Percentiles rank a stretch among this genome's conserved stretches.
Evolutionary conservation across 2,888 invertebrate species (phyloP).

Genomic region (Fragum whitleyi): DNA sequence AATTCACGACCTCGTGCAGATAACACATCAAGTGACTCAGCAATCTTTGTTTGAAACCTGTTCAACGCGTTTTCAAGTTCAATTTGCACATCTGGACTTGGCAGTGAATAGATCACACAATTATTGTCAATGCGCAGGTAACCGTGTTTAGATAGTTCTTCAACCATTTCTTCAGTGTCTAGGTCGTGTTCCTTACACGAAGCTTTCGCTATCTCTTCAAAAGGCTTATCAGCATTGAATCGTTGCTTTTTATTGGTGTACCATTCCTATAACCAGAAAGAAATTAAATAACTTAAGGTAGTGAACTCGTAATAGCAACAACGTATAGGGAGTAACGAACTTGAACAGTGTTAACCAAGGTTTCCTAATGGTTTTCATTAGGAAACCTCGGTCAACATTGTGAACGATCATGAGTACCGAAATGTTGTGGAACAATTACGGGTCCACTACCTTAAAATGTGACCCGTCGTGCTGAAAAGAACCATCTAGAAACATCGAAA

Average conservation of each 20-base stretch:
- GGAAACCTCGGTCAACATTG: no score
- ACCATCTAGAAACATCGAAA: no score
- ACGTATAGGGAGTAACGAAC: no score
- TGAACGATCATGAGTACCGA: no score
- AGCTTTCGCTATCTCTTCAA: neutral
- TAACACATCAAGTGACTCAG: neutral
- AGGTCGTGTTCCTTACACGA: conserved; percentile 23
- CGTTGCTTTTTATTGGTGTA: conserved; percentile 5
- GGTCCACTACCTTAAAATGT: no score
- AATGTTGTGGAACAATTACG: no score
- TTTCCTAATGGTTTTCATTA: no score
- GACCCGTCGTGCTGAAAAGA: no score
- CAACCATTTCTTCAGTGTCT: neutral
- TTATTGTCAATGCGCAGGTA: neutral
- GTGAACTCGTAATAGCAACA: no score
- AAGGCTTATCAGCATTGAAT: conserved; percentile 7
- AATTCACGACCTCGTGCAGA: conserved; percentile 16
- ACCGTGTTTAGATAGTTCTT: conserved; percentile 2
- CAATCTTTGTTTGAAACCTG: conserved; percentile 19
- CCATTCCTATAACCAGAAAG: conserved; percentile 33
- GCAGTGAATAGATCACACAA: conserved; percentile 9
- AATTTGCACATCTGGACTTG: neutral
- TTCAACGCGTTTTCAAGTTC: conserved; percentile 9
- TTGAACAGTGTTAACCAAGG: no score
- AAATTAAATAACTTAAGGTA: neutral